Percentiles rank a stretch among this genome's conserved stretches.
These are phyloP conservation scores for Gerosis bhagava DNA, from an alignment of 2,888 invertebrate species.

Conservation along the genomic window DNA sequence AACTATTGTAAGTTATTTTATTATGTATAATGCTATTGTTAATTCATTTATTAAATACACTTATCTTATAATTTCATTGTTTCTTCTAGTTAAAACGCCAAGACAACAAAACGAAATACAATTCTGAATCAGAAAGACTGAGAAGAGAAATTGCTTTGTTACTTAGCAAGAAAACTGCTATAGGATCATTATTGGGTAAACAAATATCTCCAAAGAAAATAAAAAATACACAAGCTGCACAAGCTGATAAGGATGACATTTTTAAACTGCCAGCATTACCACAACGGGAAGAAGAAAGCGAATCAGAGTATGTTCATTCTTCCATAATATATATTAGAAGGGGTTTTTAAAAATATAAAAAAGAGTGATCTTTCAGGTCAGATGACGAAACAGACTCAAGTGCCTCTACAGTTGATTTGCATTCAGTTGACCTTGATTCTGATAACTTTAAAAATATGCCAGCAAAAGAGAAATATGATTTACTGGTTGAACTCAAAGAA, in stretches of 20 bases:
- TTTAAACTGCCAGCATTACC: slow-evolving; percentile 84
- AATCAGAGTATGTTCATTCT: slow-evolving; percentile 67
- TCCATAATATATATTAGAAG: no score
- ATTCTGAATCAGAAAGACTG: slow-evolving; percentile 87
- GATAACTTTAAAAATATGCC: slow-evolving; percentile 91
- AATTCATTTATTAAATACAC: no score
- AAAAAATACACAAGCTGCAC: slow-evolving; percentile 30
- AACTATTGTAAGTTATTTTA: slow-evolving; percentile 88
- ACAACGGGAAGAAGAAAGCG: slow-evolving; percentile 54
- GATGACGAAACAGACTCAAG: slow-evolving; percentile 67
- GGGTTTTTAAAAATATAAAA: no score
- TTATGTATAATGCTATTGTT: no score
- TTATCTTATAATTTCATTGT: no score
- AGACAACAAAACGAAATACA: slow-evolving; percentile 86
- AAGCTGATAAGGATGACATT: slow-evolving; percentile 79
- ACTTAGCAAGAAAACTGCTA: slow-evolving; percentile 89
- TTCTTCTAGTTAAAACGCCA: slow-evolving; percentile 87
- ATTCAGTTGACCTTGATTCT: slow-evolving; percentile 91
- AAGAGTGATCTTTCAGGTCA: slow-evolving; percentile 62
- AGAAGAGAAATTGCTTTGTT: slow-evolving; percentile 88
- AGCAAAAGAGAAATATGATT: slow-evolving; percentile 95
- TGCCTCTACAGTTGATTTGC: slow-evolving; percentile 83
- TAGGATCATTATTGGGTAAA: slow-evolving; percentile 85
- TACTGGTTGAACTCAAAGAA: slow-evolving; percentile 94
- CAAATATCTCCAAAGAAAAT: slow-evolving; percentile 74